A percentile compares a stretch with the other conserved stretches of the same genome.
Conservation (phyloP, 2,888 invertebrate species). For the Reticulitermes lucifugus region DNA sequence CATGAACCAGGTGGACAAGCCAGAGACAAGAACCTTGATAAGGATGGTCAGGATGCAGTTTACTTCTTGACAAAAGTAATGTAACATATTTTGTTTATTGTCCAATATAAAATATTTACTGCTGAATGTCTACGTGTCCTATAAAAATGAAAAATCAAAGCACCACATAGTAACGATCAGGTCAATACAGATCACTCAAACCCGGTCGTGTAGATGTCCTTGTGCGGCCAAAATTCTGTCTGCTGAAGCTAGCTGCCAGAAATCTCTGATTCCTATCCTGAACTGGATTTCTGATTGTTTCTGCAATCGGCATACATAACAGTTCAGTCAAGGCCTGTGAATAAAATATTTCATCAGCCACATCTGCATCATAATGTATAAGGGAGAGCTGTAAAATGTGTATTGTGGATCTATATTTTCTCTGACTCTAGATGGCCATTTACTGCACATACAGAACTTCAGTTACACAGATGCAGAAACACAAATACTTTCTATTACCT, state of each 20-base stretch:
- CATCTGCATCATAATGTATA: slow-evolving; percentile 21
- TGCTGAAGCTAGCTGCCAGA: slow-evolving; percentile 46
- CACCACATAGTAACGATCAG: too few species aligned
- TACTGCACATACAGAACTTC: neutral
- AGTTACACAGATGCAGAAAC: too few species aligned
- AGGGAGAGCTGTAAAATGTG: too few species aligned
- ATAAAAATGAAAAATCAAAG: too few species aligned
- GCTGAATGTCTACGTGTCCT: too few species aligned
- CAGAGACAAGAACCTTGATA: too few species aligned
- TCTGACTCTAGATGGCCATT: neutral
- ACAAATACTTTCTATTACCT: too few species aligned
- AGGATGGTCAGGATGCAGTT: too few species aligned
- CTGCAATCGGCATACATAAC: slow-evolving; percentile 60
- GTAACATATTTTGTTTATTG: too few species aligned
- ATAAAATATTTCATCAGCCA: slow-evolving; percentile 43
- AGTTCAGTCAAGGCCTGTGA: slow-evolving; percentile 63
- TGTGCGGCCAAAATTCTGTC: slow-evolving; percentile 6
- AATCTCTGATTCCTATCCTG: slow-evolving; percentile 40
- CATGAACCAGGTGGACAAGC: too few species aligned
- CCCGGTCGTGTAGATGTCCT: slow-evolving; percentile 32
- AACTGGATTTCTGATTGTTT: neutral
- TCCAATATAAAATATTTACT: too few species aligned
- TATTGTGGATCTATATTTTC: neutral
- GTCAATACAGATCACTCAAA: slow-evolving; percentile 35
- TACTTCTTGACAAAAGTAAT: too few species aligned